These are phyloP conservation scores for Synaphobranchus kaupii DNA, from an alignment of 2,797 vertebrate species.

Conservation along the genomic window DNA sequence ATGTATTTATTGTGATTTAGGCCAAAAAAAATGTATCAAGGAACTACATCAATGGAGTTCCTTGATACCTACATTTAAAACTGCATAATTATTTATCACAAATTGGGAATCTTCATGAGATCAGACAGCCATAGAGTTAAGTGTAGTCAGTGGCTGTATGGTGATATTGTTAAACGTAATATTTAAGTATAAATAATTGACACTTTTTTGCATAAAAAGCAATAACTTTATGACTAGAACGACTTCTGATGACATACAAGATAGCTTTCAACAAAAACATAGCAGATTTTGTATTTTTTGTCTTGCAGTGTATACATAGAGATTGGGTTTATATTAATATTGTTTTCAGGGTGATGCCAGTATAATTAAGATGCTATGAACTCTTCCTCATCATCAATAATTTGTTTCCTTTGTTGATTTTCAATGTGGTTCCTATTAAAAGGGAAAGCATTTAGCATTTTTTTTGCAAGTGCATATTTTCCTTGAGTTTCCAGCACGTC, in stretches of 20 bases:
- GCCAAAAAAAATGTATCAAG: background rate
- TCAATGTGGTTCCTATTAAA: constrained; percentile 51
- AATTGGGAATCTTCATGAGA: no score
- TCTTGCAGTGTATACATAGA: background rate
- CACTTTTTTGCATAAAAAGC: background rate
- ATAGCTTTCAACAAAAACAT: background rate
- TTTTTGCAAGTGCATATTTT: constrained; percentile 58
- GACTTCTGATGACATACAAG: background rate
- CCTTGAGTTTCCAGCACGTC: constrained; percentile 67
- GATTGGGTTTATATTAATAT: background rate
- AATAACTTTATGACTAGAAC: background rate
- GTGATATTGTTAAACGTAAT: no score
- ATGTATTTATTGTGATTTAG: no score
- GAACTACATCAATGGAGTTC: no score
- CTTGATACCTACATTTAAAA: no score
- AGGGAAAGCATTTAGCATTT: constrained; percentile 64
- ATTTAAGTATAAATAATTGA: no score
- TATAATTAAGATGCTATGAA: background rate
- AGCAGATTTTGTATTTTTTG: background rate
- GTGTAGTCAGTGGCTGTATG: no score
- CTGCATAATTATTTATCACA: no score
- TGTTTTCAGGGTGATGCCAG: background rate
- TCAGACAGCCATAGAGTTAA: no score
- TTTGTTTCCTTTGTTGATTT: background rate
- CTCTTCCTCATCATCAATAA: background rate